Evolutionary conservation across 2,888 invertebrate species (phyloP).

Genomic region (Syrista parreyssii): DNA sequence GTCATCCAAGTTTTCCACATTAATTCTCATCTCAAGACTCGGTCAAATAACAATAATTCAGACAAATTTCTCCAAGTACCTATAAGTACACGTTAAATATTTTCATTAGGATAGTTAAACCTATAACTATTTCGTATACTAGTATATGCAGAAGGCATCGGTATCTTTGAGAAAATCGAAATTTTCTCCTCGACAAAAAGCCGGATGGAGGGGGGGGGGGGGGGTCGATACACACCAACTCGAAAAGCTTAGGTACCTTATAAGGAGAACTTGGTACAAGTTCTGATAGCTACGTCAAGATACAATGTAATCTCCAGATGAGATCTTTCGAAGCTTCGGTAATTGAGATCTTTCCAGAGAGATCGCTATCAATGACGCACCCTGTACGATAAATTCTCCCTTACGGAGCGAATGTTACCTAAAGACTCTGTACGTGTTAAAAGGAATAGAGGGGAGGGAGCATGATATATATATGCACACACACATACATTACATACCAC

Average conservation of each 20-base stretch:
- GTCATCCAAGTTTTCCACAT: background rate
- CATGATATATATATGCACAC: too few species aligned
- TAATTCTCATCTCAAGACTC: background rate
- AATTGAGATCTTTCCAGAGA: background rate
- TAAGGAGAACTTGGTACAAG: background rate
- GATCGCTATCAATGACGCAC: constrained; percentile 3
- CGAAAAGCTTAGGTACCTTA: background rate
- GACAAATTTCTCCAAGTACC: background rate
- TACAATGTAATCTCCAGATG: background rate
- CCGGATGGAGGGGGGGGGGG: background rate
- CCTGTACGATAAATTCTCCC: background rate
- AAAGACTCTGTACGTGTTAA: background rate
- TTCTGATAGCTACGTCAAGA: background rate
- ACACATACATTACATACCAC: background rate
- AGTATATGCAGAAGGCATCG: background rate
- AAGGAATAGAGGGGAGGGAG: too few species aligned
- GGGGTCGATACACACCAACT: background rate
- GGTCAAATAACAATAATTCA: background rate
- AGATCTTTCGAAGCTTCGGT: background rate
- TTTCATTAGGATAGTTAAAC: too few species aligned
- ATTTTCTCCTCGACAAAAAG: background rate
- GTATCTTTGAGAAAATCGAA: background rate
- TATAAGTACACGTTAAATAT: too few species aligned
- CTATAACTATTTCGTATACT: too few species aligned
- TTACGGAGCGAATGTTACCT: background rate